Evolutionary conservation across 2,113 vertebrate genomes (phyloP), one percentile per base, ranked within the genome.

Genomic region (Erythrolamprus reginae): DNA sequence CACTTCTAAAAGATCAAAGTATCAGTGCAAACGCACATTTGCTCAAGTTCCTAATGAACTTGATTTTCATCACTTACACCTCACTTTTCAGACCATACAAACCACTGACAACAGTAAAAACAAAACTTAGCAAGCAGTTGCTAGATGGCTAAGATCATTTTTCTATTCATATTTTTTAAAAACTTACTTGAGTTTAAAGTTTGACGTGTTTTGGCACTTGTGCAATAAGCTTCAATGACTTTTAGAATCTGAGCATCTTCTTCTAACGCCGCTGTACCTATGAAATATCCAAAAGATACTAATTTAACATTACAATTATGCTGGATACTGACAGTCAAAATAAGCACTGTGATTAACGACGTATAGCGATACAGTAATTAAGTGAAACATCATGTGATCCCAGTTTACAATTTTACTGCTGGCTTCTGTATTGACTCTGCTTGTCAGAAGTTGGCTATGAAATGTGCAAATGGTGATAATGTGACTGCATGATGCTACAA

Each of bases 181-280:
- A 91, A 98, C 99, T 99, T 98, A 99, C 99, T 99, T 94, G 99
- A 99, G 95, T 99, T 99, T 88, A 99, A 97, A 0, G 99, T 99
- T 96, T 99, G 99, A 91, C 99, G 97, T n/a, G 99, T 99, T 97
- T 99, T 99, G 96, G 99, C 99, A 94, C 99, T 99, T 94, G 99
- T 99, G 95, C 99, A 99, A 95, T 99, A 99, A 0, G 99, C 99
- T 95, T 99, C 99, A 10, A 99, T 99, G 56, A 99, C 99, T 95
- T 99, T 99, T 91, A 99, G 97, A 95, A 99, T 99, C 95, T 99
- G 99, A 52, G 99, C 98, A 2, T 99, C 99, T 96, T 99, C 99
- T 95, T 99, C 99, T 95, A 99, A 96, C 91, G 99, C 99, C 77
- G 99, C 99, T 9, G 99, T 99, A 96, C 99, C 99, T 99, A 95